Base-by-base conservation (phyloP, 2,113 vertebrate species). In the Pachycephala philippinensis region DNA sequence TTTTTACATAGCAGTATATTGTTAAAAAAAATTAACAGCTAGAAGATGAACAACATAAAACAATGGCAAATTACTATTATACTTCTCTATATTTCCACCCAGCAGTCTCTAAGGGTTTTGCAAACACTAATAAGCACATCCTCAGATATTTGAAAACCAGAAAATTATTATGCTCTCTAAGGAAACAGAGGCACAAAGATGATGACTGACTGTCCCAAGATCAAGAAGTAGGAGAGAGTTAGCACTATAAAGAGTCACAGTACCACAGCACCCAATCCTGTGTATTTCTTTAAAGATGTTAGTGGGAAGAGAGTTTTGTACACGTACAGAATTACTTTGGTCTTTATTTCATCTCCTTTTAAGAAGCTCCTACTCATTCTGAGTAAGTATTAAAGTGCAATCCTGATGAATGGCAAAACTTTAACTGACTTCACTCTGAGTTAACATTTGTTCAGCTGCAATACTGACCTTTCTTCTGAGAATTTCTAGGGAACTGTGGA, bases 11-110 rank as follows among this genome's bases (percentile, higher is more conserved):
- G 88, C 49, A 86, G 76, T 53, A 47, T 69, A 79, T 69, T 53
- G 72, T 89, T 70, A 26, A 85, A 96, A 90, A 87, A 87, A 78
- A 68, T 85, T 45, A 95, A 37, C 40, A 90, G 49, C 61, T 76
- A 93, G 61, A 84, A 90, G 83, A 89, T 69, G 72, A 94, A 92
- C 33, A 71, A 54, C 42, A 71, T 8, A 61, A 68, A 86, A 42
- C 86, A 92, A 89, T 82, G 30, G 61, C 39, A 89, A 93, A 75
- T 81, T 90, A 87, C 40, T 60, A 30, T 35, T 88, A 57, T 2
- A 53, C 31, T 64, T n/a, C 15, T 79, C 27, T 79, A 84, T 57
- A 79, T 92, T 89, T 89, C 61, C 61, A 95, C 57, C 37, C 86
- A 60, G 53, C 20, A 75, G 57, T 75, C 96, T 93, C 90, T 15